Conservation (phyloP, 2,888 invertebrate species). For the Sycophila texana region DNA sequence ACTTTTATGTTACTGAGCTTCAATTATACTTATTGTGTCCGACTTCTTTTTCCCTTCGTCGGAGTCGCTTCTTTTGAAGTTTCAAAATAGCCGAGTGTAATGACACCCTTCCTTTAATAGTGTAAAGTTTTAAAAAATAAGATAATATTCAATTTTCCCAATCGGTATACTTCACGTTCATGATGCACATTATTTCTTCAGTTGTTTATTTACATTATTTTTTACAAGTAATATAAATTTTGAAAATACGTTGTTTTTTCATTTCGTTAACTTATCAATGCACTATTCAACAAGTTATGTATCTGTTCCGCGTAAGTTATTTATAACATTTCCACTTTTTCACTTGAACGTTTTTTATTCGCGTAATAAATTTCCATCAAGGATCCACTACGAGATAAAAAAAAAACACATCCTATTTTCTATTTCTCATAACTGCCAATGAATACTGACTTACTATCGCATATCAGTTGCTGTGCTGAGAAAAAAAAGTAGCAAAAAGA, state of each 20-base stretch:
- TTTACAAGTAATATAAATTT: too few relatives aligned
- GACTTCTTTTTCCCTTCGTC: constrained; percentile 36
- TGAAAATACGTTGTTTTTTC: too few relatives aligned
- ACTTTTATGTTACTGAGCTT: constrained; percentile 41
- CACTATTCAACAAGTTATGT: too few relatives aligned
- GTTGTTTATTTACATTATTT: too few relatives aligned
- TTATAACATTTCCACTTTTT: too few relatives aligned
- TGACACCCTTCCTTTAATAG: constrained; percentile 50
- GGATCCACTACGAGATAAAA: neutral
- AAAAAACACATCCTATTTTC: neutral
- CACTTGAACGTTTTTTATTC: neutral
- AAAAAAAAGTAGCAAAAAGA: neutral
- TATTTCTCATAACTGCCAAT: neutral
- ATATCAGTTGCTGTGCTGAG: too few relatives aligned
- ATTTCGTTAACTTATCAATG: too few relatives aligned
- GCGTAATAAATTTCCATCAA: neutral
- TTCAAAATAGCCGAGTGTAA: constrained; percentile 37
- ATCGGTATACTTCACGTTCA: constrained; percentile 20
- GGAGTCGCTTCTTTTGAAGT: constrained; percentile 51
- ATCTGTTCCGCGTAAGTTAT: too few relatives aligned
- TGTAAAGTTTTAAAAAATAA: constrained; percentile 16
- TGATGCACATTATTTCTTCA: neutral
- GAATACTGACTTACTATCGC: neutral
- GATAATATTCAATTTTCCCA: constrained; percentile 31
- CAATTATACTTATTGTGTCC: constrained; percentile 45